Conservation (phyloP, 2,797 vertebrate genomes). For the Eutrigla gurnardus region DNA sequence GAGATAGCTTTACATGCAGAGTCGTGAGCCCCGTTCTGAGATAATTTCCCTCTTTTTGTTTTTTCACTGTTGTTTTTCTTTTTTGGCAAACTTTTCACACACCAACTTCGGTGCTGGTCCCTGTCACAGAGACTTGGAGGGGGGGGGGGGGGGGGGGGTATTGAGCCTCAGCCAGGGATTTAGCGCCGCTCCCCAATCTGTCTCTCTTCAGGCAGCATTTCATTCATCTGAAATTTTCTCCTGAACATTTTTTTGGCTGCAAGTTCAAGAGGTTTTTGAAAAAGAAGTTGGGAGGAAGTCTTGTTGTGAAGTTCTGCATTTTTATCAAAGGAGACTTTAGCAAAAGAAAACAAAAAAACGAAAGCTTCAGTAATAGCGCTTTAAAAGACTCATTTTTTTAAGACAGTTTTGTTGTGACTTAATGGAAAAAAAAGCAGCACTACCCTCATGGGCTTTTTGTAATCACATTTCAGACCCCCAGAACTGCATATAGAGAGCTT, state of each 20-base stretch:
- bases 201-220: conserved; percentile 68
- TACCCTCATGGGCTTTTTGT: conserved; percentile 46
- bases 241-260: conserved; percentile 58
- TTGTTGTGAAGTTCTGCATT: conserved; percentile 57
- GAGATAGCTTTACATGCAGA: conserved; percentile 28
- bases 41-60: conserved; percentile 9
- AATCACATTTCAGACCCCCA: conserved; percentile 51
- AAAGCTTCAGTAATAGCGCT: conserved; percentile 55
- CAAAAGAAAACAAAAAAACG: conserved; percentile 31
- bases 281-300: conserved; percentile 52
- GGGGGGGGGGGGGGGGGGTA: conserved; percentile 48
- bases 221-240: conserved; percentile 73
- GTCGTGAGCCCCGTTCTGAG: conserved; percentile 26
- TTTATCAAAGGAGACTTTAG: conserved; percentile 64
- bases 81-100: conserved; percentile 58
- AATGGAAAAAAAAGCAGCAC: conserved; percentile 52
- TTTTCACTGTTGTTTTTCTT: conserved; percentile 54
- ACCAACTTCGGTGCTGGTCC: conserved; percentile 59
- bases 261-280: conserved; percentile 69
- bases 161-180: conserved; percentile 67
- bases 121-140: conserved; percentile 51
- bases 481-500: conserved; percentile 32
- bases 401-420: conserved; percentile 53
- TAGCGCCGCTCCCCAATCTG: conserved; percentile 68
- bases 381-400: conserved; percentile 41